Base-by-base conservation (phyloP, 2,113 vertebrate species). In the Ctenomys sociabilis region DNA sequence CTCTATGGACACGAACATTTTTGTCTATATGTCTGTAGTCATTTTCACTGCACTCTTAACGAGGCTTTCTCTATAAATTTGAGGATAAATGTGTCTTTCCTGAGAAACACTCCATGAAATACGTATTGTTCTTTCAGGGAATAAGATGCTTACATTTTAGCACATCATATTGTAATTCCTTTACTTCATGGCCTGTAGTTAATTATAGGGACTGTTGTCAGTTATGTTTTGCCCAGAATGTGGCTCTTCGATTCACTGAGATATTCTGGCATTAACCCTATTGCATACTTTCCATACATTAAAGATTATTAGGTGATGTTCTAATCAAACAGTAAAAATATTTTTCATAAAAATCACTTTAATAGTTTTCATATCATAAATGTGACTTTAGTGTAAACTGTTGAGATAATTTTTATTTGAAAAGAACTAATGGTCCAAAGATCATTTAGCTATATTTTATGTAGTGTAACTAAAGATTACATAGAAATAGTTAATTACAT, bases 401-500 rank as follows among this genome's bases (percentile, higher is more conserved):
- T 12, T 24, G 17, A 32, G 5, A 35, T 70, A 92, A 85, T 93
- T 92, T 90, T 57, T 92, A 72, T 59, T 89, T 7, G 49, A 5
- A 93, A 78, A 73, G 59, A 93, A 26, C 91, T 66, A 85, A 54
- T 3, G 68, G 17, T 57, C 43, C 8, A 86, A 1, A 81, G 9
- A 82, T n/a, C 2, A 57, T 7, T 37, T 75, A 75, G 0, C 13
- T 6, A 45, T 82, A 90, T 73, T 81, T 90, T 82, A 63, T 14
- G 16, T 54, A 43, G 59, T 68, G n/a, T 28, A 90, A 72, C 43
- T 54, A 77, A 72, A 19, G 0, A 28, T 87, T 28, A 88, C 54
- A 92, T n/a, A 93, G 35, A 57, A 87, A 75, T 14, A 35, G 14
- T 12, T 95, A 96, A 89, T 73, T 35, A 10, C 16, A 75, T 94